A percentile compares a stretch with the other conserved stretches of the same genome.
Conservation (phyloP, 2,797 vertebrate genomes). For the Argyrosomus regius region DNA sequence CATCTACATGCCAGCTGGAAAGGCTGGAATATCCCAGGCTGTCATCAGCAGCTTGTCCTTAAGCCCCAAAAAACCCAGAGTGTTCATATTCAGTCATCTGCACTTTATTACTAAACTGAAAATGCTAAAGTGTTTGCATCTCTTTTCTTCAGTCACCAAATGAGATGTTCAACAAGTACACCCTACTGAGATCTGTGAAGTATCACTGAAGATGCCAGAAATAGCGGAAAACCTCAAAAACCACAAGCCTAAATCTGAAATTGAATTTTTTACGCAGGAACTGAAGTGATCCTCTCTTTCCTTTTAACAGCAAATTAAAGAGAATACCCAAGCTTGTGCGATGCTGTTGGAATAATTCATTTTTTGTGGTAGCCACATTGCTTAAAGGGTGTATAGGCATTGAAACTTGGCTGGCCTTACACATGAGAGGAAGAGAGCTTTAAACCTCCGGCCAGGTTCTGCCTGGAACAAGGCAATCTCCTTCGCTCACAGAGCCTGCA, state of each 20-base stretch:
- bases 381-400: slow-evolving; percentile 73
- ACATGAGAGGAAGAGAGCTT: slow-evolving; percentile 81
- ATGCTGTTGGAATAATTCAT: slow-evolving; percentile 77
- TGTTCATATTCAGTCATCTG: slow-evolving; percentile 59
- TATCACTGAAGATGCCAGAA: slow-evolving; percentile 15
- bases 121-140: slow-evolving; percentile 48
- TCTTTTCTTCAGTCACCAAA: slow-evolving; percentile 37
- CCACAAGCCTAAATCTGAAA: slow-evolving; percentile 28
- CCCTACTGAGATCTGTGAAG: slow-evolving; percentile 44
- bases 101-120: slow-evolving; percentile 42
- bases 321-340: slow-evolving; percentile 58
- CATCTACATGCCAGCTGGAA: slow-evolving; percentile 66
- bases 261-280: slow-evolving; percentile 33
- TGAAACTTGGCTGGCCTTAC: slow-evolving; percentile 77
- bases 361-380: slow-evolving; percentile 68
- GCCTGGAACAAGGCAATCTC: slow-evolving; percentile 83
- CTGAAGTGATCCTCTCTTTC: slow-evolving; percentile 37
- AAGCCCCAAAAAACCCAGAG: slow-evolving; percentile 45
- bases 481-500: slow-evolving; percentile 83
- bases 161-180: slow-evolving; percentile 52
- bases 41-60: slow-evolving; percentile 67
- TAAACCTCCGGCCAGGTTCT: slow-evolving; percentile 85
- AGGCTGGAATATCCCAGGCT: slow-evolving; percentile 66
- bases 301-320: slow-evolving; percentile 57
- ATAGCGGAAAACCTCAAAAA: slow-evolving; percentile 37